Evolutionary conservation across 2,113 vertebrate species (phyloP).

Genomic region (Hiodon tergisus): DNA sequence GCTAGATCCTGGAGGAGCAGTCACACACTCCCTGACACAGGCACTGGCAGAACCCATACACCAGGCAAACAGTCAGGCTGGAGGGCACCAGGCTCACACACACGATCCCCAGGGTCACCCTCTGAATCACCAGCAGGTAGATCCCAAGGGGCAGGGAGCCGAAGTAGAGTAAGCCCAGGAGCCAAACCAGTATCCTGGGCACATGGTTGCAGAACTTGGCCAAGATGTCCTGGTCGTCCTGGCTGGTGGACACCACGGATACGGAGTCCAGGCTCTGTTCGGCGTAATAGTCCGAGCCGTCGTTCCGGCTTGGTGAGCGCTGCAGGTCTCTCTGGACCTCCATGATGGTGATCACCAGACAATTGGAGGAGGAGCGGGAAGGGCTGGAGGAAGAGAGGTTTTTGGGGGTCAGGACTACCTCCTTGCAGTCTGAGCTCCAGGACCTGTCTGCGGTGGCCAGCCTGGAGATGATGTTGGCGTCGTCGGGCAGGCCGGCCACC

Average conservation of each 20-base stretch:
- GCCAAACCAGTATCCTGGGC: constrained; percentile 65
- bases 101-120: constrained; percentile 65
- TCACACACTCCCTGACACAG: constrained; percentile 70
- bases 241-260: constrained; percentile 54
- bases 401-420: constrained; percentile 63
- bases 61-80: constrained; percentile 67
- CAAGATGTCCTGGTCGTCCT: constrained; percentile 55
- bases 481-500: constrained; percentile 61
- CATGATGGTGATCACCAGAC: constrained; percentile 68
- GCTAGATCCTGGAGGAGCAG: constrained; percentile 53
- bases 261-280: constrained; percentile 61
- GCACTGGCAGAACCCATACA: constrained; percentile 72
- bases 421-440: constrained; percentile 56
- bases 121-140: constrained; percentile 70
- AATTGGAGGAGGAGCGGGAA: constrained; percentile 63
- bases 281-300: constrained; percentile 52
- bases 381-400: constrained; percentile 59
- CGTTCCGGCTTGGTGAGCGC: constrained; percentile 47
- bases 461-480: constrained; percentile 63
- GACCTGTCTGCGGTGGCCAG: constrained; percentile 54
- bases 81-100: constrained; percentile 71
- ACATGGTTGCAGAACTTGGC: constrained; percentile 67
- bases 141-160: constrained; percentile 72
- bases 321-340: constrained; percentile 63
- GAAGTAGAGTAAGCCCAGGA: constrained; percentile 73